phyloP scores from a whole-genome alignment of 2,888 invertebrate genomes.

The Amblyjoppa proteus region DNA sequence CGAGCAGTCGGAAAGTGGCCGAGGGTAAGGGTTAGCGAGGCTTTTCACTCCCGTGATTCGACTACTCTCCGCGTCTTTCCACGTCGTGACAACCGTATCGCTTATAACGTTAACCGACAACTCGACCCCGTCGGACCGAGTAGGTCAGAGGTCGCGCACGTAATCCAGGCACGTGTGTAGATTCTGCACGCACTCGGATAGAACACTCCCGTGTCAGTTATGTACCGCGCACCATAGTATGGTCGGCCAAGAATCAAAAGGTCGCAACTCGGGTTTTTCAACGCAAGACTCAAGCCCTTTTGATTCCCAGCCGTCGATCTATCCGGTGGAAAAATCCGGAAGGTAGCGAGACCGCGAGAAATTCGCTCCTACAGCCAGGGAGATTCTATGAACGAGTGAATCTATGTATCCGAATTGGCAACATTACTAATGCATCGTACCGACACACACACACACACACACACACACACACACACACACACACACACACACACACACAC shows the following conservation, averaged over 20 bases:
- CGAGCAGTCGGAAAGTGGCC: slow-evolving; percentile 71
- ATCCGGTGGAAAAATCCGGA: slow-evolving; percentile 39
- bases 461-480: neutral
- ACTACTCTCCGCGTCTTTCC: slow-evolving; percentile 20
- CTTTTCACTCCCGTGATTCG: slow-evolving; percentile 58
- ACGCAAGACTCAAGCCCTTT: neutral
- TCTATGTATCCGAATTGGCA: slow-evolving; percentile 15
- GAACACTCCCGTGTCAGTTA: slow-evolving; percentile 10
- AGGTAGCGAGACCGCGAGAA: slow-evolving; percentile 8
- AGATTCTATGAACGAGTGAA: slow-evolving; percentile 18
- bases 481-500: neutral
- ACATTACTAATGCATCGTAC: slow-evolving; percentile 17
- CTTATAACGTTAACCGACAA: slow-evolving; percentile 69
- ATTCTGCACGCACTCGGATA: slow-evolving; percentile 44
- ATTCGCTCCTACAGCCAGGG: neutral
- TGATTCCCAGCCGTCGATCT: neutral
- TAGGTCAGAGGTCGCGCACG: slow-evolving; percentile 48
- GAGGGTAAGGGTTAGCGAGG: slow-evolving; percentile 20
- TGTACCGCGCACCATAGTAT: neutral
- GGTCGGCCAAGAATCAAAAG: neutral
- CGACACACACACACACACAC: neutral
- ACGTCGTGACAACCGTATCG: slow-evolving; percentile 42
- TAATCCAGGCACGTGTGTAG: slow-evolving; percentile 50
- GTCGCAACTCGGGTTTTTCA: neutral
- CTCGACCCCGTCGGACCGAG: slow-evolving; percentile 27